A percentile compares a stretch with the other conserved stretches of the same genome.
Evolutionary conservation across 2,888 invertebrate species (phyloP).

Genomic region (Pseudanteris insignis): DNA sequence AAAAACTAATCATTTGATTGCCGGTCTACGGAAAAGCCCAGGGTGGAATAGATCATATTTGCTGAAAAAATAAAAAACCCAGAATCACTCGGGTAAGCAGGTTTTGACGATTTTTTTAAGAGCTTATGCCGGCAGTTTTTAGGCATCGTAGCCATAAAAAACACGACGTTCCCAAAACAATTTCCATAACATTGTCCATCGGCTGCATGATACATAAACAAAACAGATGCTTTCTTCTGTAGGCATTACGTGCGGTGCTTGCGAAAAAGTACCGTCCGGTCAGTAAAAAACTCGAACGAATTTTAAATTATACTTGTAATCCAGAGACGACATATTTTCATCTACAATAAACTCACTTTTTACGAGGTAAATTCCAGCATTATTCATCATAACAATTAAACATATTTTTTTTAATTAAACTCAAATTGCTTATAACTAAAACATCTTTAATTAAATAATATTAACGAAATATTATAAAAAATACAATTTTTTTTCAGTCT

Average conservation of each 20-base stretch:
- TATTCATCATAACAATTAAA: no score
- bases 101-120: conserved; percentile 18
- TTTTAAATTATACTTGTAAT: conserved; percentile 40
- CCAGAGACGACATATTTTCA: conserved; percentile 32
- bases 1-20: conserved; percentile 26
- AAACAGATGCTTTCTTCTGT: conserved; percentile 30
- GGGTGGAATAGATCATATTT: conserved; percentile 16
- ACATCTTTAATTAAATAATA: no score
- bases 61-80: conserved; percentile 12
- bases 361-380: conserved; percentile 23
- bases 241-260: conserved; percentile 34
- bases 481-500: no score
- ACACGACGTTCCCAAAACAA: conserved; percentile 24
- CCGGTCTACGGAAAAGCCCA: conserved; percentile 25
- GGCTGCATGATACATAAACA: conserved; percentile 24
- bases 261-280: conserved; percentile 30
- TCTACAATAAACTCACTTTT: conserved; percentile 31
- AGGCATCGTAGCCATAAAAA: conserved; percentile 2
- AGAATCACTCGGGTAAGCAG: neutral
- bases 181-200: conserved; percentile 37
- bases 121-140: neutral
- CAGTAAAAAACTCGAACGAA: conserved; percentile 32
- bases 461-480: no score
- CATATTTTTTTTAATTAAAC: no score
- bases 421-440: no score